phyloP scores from a whole-genome alignment of 2,113 vertebrate genomes.

The Callipepla californica region DNA sequence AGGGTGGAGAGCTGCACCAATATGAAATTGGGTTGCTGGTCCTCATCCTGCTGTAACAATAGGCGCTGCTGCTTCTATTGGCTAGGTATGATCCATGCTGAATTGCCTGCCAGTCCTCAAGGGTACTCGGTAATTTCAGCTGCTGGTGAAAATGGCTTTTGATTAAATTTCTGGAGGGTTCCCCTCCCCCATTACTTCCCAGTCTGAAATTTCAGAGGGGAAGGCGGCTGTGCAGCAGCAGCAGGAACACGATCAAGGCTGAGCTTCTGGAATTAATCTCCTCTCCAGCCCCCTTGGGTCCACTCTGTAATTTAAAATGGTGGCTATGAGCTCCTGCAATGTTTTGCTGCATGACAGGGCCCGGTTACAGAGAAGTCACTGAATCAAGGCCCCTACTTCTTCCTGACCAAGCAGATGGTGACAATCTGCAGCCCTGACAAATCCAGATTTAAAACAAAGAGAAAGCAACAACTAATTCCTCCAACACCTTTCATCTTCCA shows the following conservation, averaged over 20 bases:
- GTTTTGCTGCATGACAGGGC: neutral
- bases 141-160: slow-evolving; percentile 44
- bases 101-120: slow-evolving; percentile 20
- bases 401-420: neutral
- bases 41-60: neutral
- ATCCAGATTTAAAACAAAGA: slow-evolving; percentile 34
- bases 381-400: neutral
- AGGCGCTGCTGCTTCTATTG: neutral
- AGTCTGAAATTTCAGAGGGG: neutral
- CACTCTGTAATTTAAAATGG: neutral
- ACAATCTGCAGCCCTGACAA: slow-evolving; percentile 3
- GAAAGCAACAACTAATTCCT: neutral
- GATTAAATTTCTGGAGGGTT: slow-evolving; percentile 46
- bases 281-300: neutral
- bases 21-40: neutral
- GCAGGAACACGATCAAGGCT: neutral
- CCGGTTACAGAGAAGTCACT: neutral
- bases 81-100: neutral
- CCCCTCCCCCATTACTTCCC: slow-evolving; percentile 4
- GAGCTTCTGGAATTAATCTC: neutral
- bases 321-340: neutral
- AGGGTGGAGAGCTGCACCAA: neutral
- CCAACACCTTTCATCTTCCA: neutral
- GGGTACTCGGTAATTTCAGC: neutral
- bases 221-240: neutral